Base-by-base conservation (phyloP, 2,888 invertebrate genomes). In the Cephus nigrinus region DNA sequence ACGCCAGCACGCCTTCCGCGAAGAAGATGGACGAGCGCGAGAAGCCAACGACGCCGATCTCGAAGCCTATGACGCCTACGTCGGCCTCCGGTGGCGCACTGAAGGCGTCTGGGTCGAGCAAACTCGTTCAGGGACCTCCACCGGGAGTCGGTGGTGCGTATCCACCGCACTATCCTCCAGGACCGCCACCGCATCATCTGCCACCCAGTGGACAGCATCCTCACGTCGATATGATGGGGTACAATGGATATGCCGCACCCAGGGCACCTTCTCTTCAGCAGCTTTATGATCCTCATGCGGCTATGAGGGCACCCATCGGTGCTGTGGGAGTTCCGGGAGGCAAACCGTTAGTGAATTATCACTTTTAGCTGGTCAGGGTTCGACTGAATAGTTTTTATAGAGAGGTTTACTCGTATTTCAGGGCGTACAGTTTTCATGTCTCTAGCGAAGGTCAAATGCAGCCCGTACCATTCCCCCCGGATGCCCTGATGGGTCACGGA, bases 371-470 rank as follows among this genome's bases (percentile, higher is more conserved):
- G 55, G 5, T 23, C 5, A 2, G 55, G 55, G 55, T 55, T 55
- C 23, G 23, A 55, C 23, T 55, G 23, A 23, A 23, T 15, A 55
- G 9, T 23, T 23, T 55, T 55, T 55, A 55, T 55, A 55, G 55
- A 23, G 55, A 55, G 55, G 55, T 55, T 55, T 55, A 55, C 55
- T 55, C 23, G 55, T 23, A 55, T 94, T 95, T 73, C 93, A 97
- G 97, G 84, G 97, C 98, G 40, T 98, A 98, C 93, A 98, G 98
- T 87, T 98, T 97, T 94, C 97, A 97, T 93, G 97, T 98, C 88
- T 96, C 96, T 84, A 96, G 95, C 81, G 97, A 97, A 89, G 96
- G 97, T 73, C 96, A 96, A 90, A 94, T 97, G 93, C 96, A 96
- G 92, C 98, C 97, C 74, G 98, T 98, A 86, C 97, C 97, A 79